Evolutionary conservation across 2,888 invertebrate genomes (phyloP).

Genomic region (Hydraecia micacea): DNA sequence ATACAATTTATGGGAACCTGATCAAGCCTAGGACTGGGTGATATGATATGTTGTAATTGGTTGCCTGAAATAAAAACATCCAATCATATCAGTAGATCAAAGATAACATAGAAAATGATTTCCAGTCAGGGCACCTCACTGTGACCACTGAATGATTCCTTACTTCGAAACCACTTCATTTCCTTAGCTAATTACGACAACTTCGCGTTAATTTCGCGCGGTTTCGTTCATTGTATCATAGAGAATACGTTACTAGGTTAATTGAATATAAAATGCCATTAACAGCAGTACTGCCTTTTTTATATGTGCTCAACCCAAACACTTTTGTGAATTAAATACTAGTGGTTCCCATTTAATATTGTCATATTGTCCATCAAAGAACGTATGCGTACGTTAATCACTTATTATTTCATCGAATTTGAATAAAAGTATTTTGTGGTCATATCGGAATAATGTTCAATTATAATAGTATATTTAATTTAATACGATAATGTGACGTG

Average conservation of each 20-base stretch:
- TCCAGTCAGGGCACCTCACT: background rate
- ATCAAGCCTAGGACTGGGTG: background rate
- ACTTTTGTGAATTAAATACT: background rate
- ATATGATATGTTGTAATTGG: background rate
- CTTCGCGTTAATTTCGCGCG: background rate
- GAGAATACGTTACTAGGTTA: background rate
- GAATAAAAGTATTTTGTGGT: conserved; percentile 36
- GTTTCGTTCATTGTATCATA: background rate
- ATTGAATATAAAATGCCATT: background rate
- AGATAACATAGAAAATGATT: background rate
- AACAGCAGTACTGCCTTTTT: background rate
- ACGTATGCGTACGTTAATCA: background rate
- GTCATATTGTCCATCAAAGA: background rate
- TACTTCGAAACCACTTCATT: too few relatives aligned
- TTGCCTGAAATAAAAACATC: background rate
- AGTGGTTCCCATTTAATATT: background rate
- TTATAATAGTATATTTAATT: conserved; percentile 4
- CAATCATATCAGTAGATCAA: background rate
- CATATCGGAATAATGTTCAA: conserved; percentile 34
- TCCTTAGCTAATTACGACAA: too few relatives aligned
- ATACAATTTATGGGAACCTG: background rate
- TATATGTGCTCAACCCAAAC: background rate
- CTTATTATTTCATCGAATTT: background rate
- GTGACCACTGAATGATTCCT: background rate
- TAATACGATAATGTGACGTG: conserved; percentile 21